These are phyloP conservation scores for Rhincodon typus DNA, from an alignment of 2,797 vertebrate genomes.

Conservation along the genomic window DNA sequence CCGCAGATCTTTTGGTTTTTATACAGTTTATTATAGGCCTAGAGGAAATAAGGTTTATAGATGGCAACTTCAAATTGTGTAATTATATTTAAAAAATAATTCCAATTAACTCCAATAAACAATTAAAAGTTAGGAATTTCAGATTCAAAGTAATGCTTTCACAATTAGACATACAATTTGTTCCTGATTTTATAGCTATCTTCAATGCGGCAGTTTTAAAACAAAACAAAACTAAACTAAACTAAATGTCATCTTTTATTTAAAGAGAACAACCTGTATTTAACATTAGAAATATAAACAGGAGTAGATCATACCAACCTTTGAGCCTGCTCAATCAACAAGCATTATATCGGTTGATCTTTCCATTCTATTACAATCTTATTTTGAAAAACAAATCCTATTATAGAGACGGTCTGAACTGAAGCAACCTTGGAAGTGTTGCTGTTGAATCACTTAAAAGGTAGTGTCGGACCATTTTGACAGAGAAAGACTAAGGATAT, in stretches of 20 bases:
- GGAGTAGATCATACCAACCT: not conserved
- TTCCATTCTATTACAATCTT: not conserved
- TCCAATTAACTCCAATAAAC: not conserved
- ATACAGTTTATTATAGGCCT: not conserved
- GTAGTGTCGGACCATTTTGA: not conserved
- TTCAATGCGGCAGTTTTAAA: not conserved
- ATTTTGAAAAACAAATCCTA: not conserved
- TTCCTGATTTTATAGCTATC: not conserved
- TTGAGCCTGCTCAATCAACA: not conserved
- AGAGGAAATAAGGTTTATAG: not conserved
- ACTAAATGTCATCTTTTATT: not conserved
- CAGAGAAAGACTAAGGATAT: no score
- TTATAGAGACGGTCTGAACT: not conserved
- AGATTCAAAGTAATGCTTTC: not conserved
- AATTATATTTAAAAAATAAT: not conserved
- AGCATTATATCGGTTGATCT: not conserved
- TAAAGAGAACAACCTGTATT: not conserved
- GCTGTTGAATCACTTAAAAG: not conserved
- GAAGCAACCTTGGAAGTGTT: not conserved
- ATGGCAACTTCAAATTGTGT: not conserved
- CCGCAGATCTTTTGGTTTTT: no score
- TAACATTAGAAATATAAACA: not conserved
- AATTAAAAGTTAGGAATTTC: not conserved
- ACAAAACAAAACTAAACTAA: not conserved
- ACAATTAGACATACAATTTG: not conserved